Evolutionary conservation across 2,797 vertebrate genomes (phyloP).

Genomic region (Myotis planiceps): DNA sequence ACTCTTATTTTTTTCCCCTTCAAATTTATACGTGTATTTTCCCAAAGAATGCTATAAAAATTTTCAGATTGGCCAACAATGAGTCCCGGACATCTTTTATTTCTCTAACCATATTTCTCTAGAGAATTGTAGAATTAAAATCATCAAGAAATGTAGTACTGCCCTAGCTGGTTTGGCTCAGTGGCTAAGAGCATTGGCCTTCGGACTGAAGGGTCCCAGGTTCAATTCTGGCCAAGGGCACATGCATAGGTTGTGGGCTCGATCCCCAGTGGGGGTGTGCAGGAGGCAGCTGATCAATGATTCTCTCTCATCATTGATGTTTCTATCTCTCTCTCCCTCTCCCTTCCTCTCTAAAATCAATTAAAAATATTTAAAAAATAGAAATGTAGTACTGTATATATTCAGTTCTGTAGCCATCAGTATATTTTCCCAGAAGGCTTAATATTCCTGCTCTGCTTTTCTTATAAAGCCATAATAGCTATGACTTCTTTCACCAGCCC

Average conservation of each 20-base stretch:
- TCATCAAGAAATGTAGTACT: not conserved
- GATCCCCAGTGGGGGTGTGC: too few species aligned
- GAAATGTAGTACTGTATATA: not conserved
- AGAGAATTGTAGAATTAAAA: not conserved
- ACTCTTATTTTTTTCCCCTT: not conserved
- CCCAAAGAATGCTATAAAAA: not conserved
- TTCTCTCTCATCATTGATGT: too few species aligned
- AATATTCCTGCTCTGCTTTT: not conserved
- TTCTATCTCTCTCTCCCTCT: too few species aligned
- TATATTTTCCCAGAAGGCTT: not conserved
- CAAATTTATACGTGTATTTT: not conserved
- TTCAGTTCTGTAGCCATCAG: not conserved
- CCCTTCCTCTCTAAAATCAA: too few species aligned
- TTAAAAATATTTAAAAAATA: too few species aligned
- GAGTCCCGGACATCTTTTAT: not conserved
- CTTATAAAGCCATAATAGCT: not conserved
- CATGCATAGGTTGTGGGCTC: too few species aligned
- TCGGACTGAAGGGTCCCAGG: too few species aligned
- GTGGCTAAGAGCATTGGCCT: too few species aligned
- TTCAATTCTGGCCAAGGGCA: too few species aligned
- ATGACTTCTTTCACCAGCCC: not conserved
- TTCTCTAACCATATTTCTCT: not conserved
- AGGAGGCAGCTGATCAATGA: too few species aligned
- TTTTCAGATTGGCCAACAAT: not conserved
- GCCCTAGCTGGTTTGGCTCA: too few species aligned